Conservation (phyloP, 2,797 vertebrate species). For the Labroides dimidiatus region DNA sequence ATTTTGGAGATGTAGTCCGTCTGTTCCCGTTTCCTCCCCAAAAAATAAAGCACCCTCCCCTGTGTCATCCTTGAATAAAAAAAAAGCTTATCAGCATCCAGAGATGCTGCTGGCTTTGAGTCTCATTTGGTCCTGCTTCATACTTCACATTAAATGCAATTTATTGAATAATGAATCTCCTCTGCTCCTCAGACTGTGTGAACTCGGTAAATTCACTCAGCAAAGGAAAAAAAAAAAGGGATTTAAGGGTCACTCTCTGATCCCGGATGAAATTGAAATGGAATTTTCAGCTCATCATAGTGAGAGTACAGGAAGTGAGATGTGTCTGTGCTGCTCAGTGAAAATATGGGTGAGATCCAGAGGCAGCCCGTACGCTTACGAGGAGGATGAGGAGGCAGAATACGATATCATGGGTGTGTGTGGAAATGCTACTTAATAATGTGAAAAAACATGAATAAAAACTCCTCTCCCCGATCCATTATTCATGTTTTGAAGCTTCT, state of each 20-base stretch:
- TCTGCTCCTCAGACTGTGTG: slow-evolving; percentile 49
- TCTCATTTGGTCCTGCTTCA: slow-evolving; percentile 67
- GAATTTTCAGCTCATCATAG: slow-evolving; percentile 38
- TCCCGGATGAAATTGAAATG: slow-evolving; percentile 46
- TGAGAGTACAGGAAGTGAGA: slow-evolving; percentile 19
- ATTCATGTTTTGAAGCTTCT: slow-evolving; percentile 80
- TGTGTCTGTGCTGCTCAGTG: slow-evolving; percentile 22
- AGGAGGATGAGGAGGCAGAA: slow-evolving; percentile 12
- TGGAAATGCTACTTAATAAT: slow-evolving; percentile 57
- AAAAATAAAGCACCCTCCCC: slow-evolving; percentile 31
- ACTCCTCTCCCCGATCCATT: slow-evolving; percentile 65
- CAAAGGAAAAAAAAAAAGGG: background rate
- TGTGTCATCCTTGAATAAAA: slow-evolving; percentile 43
- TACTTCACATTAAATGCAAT: slow-evolving; percentile 69
- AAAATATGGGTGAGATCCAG: slow-evolving; percentile 44
- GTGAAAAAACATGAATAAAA: slow-evolving; percentile 72
- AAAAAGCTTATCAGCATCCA: slow-evolving; percentile 68
- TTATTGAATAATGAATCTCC: slow-evolving; percentile 74
- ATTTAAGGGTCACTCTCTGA: slow-evolving; percentile 45
- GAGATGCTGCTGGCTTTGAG: slow-evolving; percentile 60
- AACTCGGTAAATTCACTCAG: slow-evolving; percentile 54
- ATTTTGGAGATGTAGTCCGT: slow-evolving; percentile 50
- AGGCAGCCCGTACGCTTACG: background rate
- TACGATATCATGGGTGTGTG: slow-evolving; percentile 28
- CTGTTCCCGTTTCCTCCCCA: slow-evolving; percentile 58